Evolutionary conservation across 2,888 invertebrate species (phyloP), one percentile per base, ranked within the genome.

Genomic region (Thumatha senex): DNA sequence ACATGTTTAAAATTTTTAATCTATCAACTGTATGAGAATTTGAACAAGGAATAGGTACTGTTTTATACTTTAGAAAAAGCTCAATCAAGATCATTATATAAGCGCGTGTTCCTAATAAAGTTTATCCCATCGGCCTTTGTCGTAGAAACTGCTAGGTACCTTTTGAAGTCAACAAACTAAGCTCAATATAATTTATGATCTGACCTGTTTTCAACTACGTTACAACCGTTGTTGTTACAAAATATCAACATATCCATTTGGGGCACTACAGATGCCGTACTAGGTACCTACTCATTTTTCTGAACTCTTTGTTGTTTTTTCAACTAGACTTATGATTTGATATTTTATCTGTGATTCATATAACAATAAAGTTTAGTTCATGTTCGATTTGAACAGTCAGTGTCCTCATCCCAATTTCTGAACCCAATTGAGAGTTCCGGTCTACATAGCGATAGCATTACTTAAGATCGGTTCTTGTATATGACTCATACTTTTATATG

Each of bases 71-170:
- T n/a, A n/a, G n/a, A 14, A 14, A 10, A 9, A 15, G 10, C 5
- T 35, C 1, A 1, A 7, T 12, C 7, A 34, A 34, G 1, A 7
- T 5, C 7, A 35, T 13, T 13, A 12, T 13, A 7, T n/a, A 12
- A 8, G 13, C 13, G 13, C 1, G 12, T 12, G 34, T n/a, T 13
- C 7, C 2, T 5, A 24, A 24, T 1, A 39, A 1, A 24, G 11
- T 2, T 18, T 54, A 52, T 56, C 56, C 48, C 42, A 45, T 53
- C 54, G 11, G 2, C 18, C 5, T 24, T 24, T 24, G 5, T 56
- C 51, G 48, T 60, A 46, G 62, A 64, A 67, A 72, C 58, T 65
- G 63, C n/a, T n/a, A n/a, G n/a, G n/a, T 63, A 66, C 61, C 36
- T 43, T 54, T 48, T 55, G 42, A 58, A 59, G 46, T 57, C 57